Evolutionary conservation across 2,797 vertebrate genomes (phyloP), one percentile per base, ranked within the genome.

Genomic region (Helicolenus hilgendorfi): DNA sequence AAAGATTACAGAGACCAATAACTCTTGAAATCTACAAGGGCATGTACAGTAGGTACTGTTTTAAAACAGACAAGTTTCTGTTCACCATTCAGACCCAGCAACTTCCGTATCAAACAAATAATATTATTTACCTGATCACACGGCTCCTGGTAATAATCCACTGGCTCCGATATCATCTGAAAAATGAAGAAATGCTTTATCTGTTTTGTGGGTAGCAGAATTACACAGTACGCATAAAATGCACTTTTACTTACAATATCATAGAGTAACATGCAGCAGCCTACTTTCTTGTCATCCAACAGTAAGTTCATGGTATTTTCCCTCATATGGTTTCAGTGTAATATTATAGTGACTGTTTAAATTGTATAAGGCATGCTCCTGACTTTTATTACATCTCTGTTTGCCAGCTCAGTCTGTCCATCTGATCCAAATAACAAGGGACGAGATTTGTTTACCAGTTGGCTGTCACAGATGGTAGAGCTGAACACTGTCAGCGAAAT

Each of bases 311-410:
- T 59, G 14, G 33, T 64, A 36, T 89, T 82, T 64, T 49, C 27
- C 41, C 68, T 38, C 60, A 79, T 41, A 24, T 77, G 79, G 77
- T 74, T 84, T 78, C 76, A 56, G 38, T 83, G 49, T 89, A 83
- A 86, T 62, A 55, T 26, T 27, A 77, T 63, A 75, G 35, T 10
- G 13, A 63, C 11, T 55, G 77, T 72, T 64, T 58, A 29, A 77
- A 80, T 13, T 77, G 18, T 29, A 36, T 4, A 41, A 9, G 36
- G 1, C n/a, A 45, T 15, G 24, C 26, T 72, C 59, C 20, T 81
- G 72, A 71, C 79, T 74, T 77, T 84, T 77, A 81, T 68, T 83
- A 58, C 26, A 55, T 70, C 75, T 67, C 58, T 62, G 62, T 77
- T 81, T 68, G 20, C 13, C 64, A 14, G 26, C 35, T 67, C 33